Conservation (phyloP, 2,113 vertebrate genomes). For the Microcebus lehilahytsara region DNA sequence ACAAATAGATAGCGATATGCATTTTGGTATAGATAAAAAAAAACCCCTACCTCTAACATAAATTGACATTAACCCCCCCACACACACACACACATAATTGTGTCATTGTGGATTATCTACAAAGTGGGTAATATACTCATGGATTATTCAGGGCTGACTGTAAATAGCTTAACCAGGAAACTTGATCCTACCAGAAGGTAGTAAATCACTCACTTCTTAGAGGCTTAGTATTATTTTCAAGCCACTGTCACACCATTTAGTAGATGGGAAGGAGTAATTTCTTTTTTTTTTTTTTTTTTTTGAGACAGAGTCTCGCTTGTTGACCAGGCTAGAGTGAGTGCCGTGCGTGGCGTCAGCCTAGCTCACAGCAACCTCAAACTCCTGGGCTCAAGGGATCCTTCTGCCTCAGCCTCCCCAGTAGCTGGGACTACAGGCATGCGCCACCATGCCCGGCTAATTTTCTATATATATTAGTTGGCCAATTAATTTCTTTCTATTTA, state of each 20-base stretch:
- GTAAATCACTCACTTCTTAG: constrained; percentile 67
- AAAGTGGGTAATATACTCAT: constrained; percentile 60
- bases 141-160: constrained; percentile 63
- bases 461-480: too few relatives aligned
- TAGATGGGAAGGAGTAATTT: neutral
- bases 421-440: too few relatives aligned
- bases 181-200: constrained; percentile 43
- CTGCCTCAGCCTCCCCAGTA: too few relatives aligned
- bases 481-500: too few relatives aligned
- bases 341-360: too few relatives aligned
- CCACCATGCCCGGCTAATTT: too few relatives aligned
- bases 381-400: too few relatives aligned
- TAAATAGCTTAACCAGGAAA: constrained; percentile 54
- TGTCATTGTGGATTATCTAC: constrained; percentile 66
- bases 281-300: too few relatives aligned
- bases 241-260: constrained; percentile 24
- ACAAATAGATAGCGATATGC: constrained; percentile 3
- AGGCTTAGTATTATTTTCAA: constrained; percentile 59
- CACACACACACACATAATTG: neutral
- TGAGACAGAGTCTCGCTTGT: too few relatives aligned
- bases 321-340: too few relatives aligned
- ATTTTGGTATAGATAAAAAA: neutral
- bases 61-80: neutral
- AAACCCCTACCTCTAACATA: neutral
- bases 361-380: too few relatives aligned